phyloP scores from a whole-genome alignment of 2,113 vertebrate species.

The Diadophis punctatus region DNA sequence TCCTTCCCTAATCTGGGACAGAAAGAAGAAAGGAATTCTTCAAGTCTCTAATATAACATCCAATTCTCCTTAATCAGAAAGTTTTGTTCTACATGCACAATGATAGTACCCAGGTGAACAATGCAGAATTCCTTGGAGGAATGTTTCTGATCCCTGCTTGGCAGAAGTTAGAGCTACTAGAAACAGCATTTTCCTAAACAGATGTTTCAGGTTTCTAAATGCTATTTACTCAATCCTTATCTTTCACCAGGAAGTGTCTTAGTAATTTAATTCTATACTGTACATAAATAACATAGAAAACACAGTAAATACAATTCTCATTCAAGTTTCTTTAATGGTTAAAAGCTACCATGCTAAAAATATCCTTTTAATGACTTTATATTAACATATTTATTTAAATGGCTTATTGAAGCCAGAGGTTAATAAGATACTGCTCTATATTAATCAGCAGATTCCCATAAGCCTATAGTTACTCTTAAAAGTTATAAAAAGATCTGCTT shows the following conservation, averaged over 20 bases:
- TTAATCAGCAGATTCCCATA: constrained; percentile 10
- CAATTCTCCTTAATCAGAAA: background rate
- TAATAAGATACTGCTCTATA: constrained; percentile 24
- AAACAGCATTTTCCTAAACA: background rate
- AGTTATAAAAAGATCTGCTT: constrained; percentile 11
- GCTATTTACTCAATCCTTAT: background rate
- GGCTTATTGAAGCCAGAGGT: constrained; percentile 14
- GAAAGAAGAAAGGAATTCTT: background rate
- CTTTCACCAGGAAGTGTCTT: background rate
- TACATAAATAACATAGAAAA: constrained; percentile 2
- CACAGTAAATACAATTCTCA: constrained; percentile 9
- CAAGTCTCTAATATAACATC: background rate
- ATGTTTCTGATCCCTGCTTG: background rate
- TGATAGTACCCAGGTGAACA: background rate
- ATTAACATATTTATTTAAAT: constrained; percentile 34
- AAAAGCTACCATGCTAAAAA: constrained; percentile 14
- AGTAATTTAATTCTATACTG: background rate
- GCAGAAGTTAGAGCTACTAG: background rate
- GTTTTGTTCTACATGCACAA: background rate
- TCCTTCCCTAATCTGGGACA: background rate
- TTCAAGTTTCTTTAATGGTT: constrained; percentile 8
- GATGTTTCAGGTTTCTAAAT: background rate
- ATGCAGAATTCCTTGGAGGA: background rate
- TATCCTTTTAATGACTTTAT: constrained; percentile 22
- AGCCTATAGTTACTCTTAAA: constrained; percentile 12